Percentiles rank a stretch among this genome's conserved stretches.
These are phyloP conservation scores for Patiria pectinifera DNA, from an alignment of 53 echinoderm and acorn worm species.

Conservation along the genomic window DNA sequence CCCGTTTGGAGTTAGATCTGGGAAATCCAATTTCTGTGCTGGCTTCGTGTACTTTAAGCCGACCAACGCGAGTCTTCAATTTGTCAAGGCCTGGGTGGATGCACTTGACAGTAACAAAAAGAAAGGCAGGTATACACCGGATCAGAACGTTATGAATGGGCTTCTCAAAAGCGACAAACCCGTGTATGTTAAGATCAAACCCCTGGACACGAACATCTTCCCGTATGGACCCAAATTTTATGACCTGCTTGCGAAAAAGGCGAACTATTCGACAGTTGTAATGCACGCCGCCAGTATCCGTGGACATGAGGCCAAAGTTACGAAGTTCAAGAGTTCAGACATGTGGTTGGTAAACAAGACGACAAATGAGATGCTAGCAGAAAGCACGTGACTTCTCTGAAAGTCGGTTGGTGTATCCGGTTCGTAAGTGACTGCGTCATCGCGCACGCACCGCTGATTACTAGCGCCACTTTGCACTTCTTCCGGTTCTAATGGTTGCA, in stretches of 20 bases:
- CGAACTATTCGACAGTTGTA: background rate
- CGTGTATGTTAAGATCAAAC: constrained; percentile 2
- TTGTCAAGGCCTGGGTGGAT: constrained; percentile 15
- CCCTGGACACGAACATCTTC: constrained; percentile 34
- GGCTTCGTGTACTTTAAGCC: constrained; percentile 52
- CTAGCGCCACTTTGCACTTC: too few species aligned
- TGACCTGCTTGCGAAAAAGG: background rate
- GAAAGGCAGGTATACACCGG: background rate
- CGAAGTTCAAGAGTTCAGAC: constrained; percentile 13
- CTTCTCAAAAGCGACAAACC: constrained; percentile 1
- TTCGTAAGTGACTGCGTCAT: too few species aligned
- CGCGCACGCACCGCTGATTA: too few species aligned
- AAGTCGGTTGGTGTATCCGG: background rate
- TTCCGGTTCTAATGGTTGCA: too few species aligned
- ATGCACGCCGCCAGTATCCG: constrained; percentile 32
- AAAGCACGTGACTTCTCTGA: background rate
- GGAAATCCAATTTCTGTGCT: background rate
- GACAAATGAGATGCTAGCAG: background rate
- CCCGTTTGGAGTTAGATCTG: background rate
- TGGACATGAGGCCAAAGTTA: constrained; percentile 1
- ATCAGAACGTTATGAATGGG: constrained; percentile 27
- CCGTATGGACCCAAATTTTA: constrained; percentile 28
- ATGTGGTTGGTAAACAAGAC: constrained; percentile 11
- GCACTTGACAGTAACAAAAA: constrained; percentile 3
- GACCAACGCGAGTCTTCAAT: background rate